phyloP scores from a whole-genome alignment of 2,888 invertebrate species.

The Drosophila buzzatii region DNA sequence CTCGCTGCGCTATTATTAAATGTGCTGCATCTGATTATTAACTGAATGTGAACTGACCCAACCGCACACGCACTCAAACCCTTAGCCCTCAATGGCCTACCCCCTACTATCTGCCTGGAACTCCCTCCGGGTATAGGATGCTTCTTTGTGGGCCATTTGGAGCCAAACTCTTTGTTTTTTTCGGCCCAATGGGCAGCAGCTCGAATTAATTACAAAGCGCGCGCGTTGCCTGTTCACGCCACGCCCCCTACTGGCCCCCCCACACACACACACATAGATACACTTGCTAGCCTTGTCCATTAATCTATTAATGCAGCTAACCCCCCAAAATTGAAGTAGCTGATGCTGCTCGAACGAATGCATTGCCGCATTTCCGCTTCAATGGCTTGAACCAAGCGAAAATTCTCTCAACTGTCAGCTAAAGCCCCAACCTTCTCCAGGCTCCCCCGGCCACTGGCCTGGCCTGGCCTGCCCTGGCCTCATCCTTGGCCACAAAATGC shows the following conservation, averaged over 20 bases:
- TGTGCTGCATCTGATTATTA: conserved; percentile 78
- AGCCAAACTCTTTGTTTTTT: conserved; percentile 5
- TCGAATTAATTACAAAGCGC: conserved; percentile 53
- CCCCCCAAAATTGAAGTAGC: conserved; percentile 3
- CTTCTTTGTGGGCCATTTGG: background rate
- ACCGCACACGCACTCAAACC: background rate
- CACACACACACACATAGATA: background rate
- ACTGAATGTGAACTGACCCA: conserved; percentile 22
- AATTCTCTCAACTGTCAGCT: conserved; percentile 22
- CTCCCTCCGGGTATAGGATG: background rate
- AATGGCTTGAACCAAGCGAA: conserved; percentile 55
- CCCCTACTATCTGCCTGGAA: background rate
- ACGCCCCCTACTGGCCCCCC: background rate
- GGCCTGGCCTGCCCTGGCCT: background rate
- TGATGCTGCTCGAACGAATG: conserved; percentile 38
- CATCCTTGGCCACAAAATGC: conserved; percentile 33
- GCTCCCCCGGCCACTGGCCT: background rate
- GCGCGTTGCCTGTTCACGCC: conserved; percentile 35
- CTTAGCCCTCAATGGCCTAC: background rate
- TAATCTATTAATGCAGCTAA: conserved; percentile 73
- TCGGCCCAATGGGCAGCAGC: conserved; percentile 27
- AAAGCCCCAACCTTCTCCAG: background rate
- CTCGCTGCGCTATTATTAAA: conserved; percentile 72
- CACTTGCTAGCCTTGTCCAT: conserved; percentile 41
- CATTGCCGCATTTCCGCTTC: conserved; percentile 78